Percentiles rank a stretch among this genome's conserved stretches.
Conservation (phyloP, 2,797 vertebrate species). For the Triplophysa yarkandensis region DNA sequence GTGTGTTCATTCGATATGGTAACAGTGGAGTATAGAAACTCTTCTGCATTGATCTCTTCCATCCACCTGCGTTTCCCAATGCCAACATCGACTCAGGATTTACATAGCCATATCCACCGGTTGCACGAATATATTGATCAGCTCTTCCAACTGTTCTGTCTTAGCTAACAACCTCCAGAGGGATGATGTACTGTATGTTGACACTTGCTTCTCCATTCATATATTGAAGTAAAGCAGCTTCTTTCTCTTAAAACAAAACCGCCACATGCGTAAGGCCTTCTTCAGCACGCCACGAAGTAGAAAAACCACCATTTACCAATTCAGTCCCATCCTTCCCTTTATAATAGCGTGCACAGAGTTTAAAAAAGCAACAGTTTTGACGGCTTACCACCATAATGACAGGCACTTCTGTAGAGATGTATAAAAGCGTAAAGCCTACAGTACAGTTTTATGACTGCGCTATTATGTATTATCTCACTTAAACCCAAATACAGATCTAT, state of each 20-base stretch:
- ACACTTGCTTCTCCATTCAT: constrained; percentile 5
- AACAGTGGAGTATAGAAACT: constrained; percentile 46
- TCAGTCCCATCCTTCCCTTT: constrained; percentile 7
- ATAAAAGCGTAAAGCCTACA: constrained; percentile 8
- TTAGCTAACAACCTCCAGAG: constrained; percentile 34
- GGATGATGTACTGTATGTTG: constrained; percentile 6
- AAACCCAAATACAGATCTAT: constrained; percentile 37
- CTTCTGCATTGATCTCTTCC: constrained; percentile 47
- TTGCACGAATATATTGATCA: constrained; percentile 70
- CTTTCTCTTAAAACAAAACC: constrained; percentile 4
- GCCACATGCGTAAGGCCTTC: not conserved
- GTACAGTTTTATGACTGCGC: constrained; percentile 22
- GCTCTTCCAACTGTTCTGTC: constrained; percentile 52
- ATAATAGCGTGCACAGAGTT: constrained; percentile 9
- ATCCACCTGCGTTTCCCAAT: constrained; percentile 39
- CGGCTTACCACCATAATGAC: constrained; percentile 10
- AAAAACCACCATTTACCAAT: constrained; percentile 7
- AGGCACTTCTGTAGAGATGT: constrained; percentile 4
- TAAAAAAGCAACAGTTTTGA: constrained; percentile 14
- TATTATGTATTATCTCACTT: constrained; percentile 30
- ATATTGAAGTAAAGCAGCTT: not conserved
- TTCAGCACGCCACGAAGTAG: not conserved
- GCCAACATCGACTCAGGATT: constrained; percentile 66
- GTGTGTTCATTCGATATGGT: constrained; percentile 25
- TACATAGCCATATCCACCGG: constrained; percentile 66